Percentiles rank a stretch among this genome's conserved stretches.
phyloP scores from a whole-genome alignment of 2,797 vertebrate species.

The Echiichthys vipera region DNA sequence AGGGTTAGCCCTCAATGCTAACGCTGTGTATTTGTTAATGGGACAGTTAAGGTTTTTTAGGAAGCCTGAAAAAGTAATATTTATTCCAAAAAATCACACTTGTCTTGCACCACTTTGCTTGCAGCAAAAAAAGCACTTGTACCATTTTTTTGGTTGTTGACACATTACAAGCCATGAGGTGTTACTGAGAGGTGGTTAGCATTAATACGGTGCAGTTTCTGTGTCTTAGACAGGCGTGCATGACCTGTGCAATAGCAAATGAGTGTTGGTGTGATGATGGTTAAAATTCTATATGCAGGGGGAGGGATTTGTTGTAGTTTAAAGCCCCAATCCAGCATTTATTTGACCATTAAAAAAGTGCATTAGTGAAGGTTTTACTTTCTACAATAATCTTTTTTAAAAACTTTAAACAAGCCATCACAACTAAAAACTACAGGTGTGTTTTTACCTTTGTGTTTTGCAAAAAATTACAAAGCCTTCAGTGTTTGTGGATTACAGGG shows the following conservation, averaged over 20 bases:
- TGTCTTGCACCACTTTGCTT: slow-evolving; percentile 54
- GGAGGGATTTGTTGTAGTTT: slow-evolving; percentile 35
- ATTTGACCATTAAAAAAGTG: slow-evolving; percentile 50
- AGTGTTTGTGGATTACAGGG: slow-evolving; percentile 72
- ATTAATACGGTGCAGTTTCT: slow-evolving; percentile 62
- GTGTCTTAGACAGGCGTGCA: slow-evolving; percentile 72
- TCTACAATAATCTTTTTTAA: slow-evolving; percentile 53
- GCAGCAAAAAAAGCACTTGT: slow-evolving; percentile 54
- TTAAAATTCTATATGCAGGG: slow-evolving; percentile 55
- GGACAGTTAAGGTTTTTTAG: slow-evolving; percentile 26
- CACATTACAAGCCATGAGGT: slow-evolving; percentile 56
- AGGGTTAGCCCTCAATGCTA: slow-evolving; percentile 5
- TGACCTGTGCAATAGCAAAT: slow-evolving; percentile 72
- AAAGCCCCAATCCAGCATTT: slow-evolving; percentile 60
- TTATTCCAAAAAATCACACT: slow-evolving; percentile 50
- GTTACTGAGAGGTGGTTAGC: slow-evolving; percentile 24
- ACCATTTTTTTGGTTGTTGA: slow-evolving; percentile 42
- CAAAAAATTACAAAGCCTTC: slow-evolving; percentile 60
- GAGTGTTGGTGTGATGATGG: slow-evolving; percentile 58
- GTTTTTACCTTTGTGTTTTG: slow-evolving; percentile 59
- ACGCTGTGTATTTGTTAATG: background rate
- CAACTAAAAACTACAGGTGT: slow-evolving; percentile 63
- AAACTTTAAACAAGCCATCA: slow-evolving; percentile 71
- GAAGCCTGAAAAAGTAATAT: slow-evolving; percentile 31
- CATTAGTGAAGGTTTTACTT: slow-evolving; percentile 44